These are phyloP conservation scores for Wasmannia auropunctata DNA, from an alignment of 1,140 invertebrate genomes.

Conservation along the genomic window DNA sequence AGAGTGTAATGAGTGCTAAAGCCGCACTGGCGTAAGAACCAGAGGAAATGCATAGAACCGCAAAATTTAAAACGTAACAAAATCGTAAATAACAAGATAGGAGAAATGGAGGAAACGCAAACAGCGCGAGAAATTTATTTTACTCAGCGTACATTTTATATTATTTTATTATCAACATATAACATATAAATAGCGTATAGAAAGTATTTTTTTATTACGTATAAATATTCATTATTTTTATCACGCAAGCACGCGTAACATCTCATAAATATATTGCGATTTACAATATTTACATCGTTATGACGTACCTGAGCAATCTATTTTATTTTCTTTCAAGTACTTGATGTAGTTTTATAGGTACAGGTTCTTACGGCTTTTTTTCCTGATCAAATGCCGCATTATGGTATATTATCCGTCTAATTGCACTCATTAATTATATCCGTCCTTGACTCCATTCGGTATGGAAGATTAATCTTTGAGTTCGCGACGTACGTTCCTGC, in stretches of 20 bases:
- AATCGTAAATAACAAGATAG: constrained; percentile 2
- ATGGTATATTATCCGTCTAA: constrained; percentile 35
- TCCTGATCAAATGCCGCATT: neutral
- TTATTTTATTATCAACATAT: neutral
- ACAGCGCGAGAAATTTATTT: neutral
- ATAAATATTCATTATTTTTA: neutral
- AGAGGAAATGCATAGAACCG: constrained; percentile 24
- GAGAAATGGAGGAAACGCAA: neutral
- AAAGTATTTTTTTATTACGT: neutral
- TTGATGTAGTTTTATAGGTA: constrained; percentile 1
- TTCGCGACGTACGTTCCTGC: constrained; percentile 39
- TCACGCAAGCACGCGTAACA: neutral
- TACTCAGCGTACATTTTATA: neutral
- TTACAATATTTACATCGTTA: too few species aligned
- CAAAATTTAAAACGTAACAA: constrained; percentile 23
- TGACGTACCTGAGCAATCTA: too few species aligned
- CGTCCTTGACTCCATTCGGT: constrained; percentile 38
- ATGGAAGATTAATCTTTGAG: constrained; percentile 43
- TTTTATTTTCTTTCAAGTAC: neutral
- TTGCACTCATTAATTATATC: constrained; percentile 44
- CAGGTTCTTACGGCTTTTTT: neutral
- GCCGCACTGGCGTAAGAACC: constrained; percentile 22
- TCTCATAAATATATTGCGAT: neutral
- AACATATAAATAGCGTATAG: neutral
- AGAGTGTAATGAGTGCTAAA: constrained; percentile 72